Conservation (phyloP, 2,113 vertebrate genomes). For the Noturus placidus region DNA sequence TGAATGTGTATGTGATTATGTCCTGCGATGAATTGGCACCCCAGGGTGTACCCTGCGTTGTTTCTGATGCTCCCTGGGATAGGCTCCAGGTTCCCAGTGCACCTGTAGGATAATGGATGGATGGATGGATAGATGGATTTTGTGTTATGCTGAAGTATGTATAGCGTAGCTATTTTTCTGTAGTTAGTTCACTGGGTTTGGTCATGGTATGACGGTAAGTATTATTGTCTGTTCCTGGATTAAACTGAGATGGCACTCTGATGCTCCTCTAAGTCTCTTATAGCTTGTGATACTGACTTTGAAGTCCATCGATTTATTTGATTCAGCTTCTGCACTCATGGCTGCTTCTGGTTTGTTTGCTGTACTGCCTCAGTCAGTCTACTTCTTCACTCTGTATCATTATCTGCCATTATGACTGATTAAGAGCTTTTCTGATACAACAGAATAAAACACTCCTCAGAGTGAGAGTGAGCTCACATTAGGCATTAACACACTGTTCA, state of each 20-base stretch:
- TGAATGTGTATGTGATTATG: too few relatives aligned
- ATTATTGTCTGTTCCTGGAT: background rate
- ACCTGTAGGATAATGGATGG: too few relatives aligned
- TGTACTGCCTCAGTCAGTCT: background rate
- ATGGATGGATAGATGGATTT: background rate
- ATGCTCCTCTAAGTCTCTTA: background rate
- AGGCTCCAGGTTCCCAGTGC: too few relatives aligned
- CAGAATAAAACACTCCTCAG: background rate
- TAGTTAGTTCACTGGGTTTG: background rate
- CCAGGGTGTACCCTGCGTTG: too few relatives aligned
- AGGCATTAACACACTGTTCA: constrained; percentile 1
- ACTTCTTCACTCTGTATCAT: background rate
- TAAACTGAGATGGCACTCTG: background rate
- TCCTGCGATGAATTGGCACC: too few relatives aligned
- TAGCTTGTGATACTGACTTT: background rate
- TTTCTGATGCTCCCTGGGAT: too few relatives aligned
- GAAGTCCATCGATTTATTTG: background rate
- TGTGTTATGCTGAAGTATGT: constrained; percentile 41
- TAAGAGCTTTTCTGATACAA: background rate
- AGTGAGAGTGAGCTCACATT: background rate
- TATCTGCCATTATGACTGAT: constrained; percentile 13
- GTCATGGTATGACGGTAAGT: background rate
- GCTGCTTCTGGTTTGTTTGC: background rate
- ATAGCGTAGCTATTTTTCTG: background rate
- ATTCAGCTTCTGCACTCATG: background rate